These are phyloP conservation scores for Ryuthela nishihirai DNA, from an alignment of 2,888 invertebrate species.

Conservation along the genomic window DNA sequence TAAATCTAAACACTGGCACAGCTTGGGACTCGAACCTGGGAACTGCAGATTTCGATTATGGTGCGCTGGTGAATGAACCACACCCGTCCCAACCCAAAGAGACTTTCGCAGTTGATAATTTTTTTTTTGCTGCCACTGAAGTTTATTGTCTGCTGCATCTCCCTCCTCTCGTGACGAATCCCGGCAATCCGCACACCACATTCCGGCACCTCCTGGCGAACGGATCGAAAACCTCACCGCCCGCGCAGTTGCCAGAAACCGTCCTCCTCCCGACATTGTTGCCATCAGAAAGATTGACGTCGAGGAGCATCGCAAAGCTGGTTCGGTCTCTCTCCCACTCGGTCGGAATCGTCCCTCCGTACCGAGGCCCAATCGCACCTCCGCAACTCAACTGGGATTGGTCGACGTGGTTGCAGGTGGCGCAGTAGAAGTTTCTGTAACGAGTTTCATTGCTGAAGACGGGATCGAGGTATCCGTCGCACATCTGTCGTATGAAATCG, in stretches of 20 bases:
- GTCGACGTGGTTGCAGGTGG: conserved; percentile 21
- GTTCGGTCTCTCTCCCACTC: conserved; percentile 12
- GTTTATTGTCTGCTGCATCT: too few species aligned
- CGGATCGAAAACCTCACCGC: conserved; percentile 25
- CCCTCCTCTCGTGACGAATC: conserved; percentile 18
- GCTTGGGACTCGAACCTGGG: too few species aligned
- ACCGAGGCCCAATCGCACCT: conserved; percentile 12
- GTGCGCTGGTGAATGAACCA: too few species aligned
- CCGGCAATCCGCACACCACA: conserved; percentile 27
- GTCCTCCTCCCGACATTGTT: conserved; percentile 16
- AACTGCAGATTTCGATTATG: too few species aligned
- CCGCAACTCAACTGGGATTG: conserved; percentile 18
- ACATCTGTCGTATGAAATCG: conserved; percentile 11
- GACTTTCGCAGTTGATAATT: too few species aligned
- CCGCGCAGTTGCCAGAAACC: conserved; percentile 1
- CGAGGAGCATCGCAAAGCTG: conserved; percentile 22
- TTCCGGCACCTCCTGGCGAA: conserved; percentile 23
- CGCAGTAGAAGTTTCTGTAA: conserved; percentile 30
- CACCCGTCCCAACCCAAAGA: too few species aligned
- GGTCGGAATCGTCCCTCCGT: neutral
- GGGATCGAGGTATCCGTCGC: conserved; percentile 13
- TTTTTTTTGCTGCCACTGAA: too few species aligned
- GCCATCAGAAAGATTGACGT: conserved; percentile 27
- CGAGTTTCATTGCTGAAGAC: conserved; percentile 14
- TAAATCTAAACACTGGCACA: too few species aligned